Evolutionary conservation across 2,113 vertebrate genomes (phyloP), one percentile per base, ranked within the genome.

Genomic region (Ciconia boyciana): DNA sequence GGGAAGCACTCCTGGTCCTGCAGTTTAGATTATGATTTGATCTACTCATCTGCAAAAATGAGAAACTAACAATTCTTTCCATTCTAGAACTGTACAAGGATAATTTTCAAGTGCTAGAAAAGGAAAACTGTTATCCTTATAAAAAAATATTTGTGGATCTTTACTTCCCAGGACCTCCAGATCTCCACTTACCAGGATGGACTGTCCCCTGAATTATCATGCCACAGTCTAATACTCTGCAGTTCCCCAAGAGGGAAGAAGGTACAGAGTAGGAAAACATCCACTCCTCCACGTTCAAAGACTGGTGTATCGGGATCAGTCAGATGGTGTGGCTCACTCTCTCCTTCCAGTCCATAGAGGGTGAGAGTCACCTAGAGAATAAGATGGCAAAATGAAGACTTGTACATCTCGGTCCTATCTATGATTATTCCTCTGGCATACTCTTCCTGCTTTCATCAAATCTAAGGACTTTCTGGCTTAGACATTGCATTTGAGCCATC

Each of bases 271-370:
- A 99, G 97, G 93, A 99, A 99, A 96, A 99, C 98, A 94, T 99
- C 99, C 83, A 98, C 97, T 21, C 97, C 99, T 54, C 99, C 99
- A 74, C 99, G 98, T 95, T 99, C 99, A 98, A 99, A 99, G 41
- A 99, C 97, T 1, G 97, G 96, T 55, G 97, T 98, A 22, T 98
- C 96, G 2, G 97, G 95, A 82, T 99, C 99, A 55, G 94, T 98
- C 77, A 99, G 97, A 89, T 99, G 98, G 75, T 99, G 99, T 25
- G 99, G 99, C 57, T 99, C 99, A 91, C 99, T 99, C 84, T 99
- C 99, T 96, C 99, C 99, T 86, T 99, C 98, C 31, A 98, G 96
- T 34, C 99, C 99, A 55, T 97, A 98, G 16, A 99, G 96, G 25
- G 98, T 99, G 62, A 99, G 95, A 5, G 99, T 99, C 91, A 99